A percentile compares a stretch with the other conserved stretches of the same genome.
Conservation (phyloP, 35 echinoderm and acorn worm species). For the Eucidaris tribuloides region DNA sequence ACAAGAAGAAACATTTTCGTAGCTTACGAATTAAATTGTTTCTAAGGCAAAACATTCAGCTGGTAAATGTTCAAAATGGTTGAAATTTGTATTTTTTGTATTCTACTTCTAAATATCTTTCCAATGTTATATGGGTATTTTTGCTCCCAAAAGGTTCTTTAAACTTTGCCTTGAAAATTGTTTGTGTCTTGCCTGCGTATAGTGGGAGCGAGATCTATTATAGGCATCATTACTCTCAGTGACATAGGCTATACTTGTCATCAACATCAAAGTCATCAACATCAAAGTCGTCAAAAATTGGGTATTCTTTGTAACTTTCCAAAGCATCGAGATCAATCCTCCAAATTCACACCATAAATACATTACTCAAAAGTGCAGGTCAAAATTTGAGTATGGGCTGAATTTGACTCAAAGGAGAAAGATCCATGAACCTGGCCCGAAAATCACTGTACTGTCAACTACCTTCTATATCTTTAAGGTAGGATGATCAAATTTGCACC, state of each 20-base stretch:
- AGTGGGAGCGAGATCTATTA: constrained; percentile 12
- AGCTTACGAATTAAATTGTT: no score
- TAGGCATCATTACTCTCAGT: not conserved
- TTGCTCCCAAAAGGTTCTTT: no score
- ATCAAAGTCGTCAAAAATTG: no score
- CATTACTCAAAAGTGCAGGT: not conserved
- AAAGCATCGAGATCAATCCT: not conserved
- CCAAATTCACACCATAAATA: constrained; percentile 1
- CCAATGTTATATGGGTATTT: no score
- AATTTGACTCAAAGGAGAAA: constrained; percentile 9
- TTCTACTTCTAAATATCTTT: no score
- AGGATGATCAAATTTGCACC: constrained; percentile 11
- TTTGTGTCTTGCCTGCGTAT: not conserved
- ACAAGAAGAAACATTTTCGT: no score
- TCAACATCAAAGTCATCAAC: constrained; percentile 6
- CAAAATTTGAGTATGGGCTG: not conserved
- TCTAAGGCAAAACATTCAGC: no score
- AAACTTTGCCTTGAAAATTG: constrained; percentile 3
- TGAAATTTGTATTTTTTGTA: no score
- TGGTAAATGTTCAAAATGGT: no score
- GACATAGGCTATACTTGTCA: not conserved
- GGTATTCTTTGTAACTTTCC: constrained; percentile 3
- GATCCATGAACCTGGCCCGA: not conserved
- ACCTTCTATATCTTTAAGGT: not conserved
- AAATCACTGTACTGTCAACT: not conserved